These are phyloP conservation scores for Hirudo medicinalis DNA, from an alignment of 1,140 invertebrate species.

Conservation along the genomic window DNA sequence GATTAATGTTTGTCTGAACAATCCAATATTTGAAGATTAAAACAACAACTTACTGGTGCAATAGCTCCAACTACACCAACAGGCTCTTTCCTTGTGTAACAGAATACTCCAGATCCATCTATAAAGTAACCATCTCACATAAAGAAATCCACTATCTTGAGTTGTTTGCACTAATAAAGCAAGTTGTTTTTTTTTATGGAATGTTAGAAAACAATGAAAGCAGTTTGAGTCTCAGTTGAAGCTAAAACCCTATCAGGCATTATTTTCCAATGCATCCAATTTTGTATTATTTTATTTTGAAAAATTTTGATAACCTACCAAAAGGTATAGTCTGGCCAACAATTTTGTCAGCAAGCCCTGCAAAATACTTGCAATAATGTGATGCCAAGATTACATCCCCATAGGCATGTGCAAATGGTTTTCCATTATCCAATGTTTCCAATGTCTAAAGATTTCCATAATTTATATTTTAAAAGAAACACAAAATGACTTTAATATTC, in stretches of 20 bases:
- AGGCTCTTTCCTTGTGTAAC: conserved; percentile 37
- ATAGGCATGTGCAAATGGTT: conserved; percentile 49
- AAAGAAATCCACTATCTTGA: no score
- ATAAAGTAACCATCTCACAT: not conserved
- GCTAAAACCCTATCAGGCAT: no score
- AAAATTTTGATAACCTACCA: conserved; percentile 42
- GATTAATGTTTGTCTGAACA: no score
- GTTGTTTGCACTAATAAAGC: no score
- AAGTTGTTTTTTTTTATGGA: no score
- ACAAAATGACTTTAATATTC: no score
- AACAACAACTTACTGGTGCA: conserved; percentile 29
- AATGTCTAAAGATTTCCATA: conserved; percentile 47
- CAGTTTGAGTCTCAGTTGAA: no score
- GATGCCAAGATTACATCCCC: conserved; percentile 29
- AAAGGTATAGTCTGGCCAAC: conserved; percentile 71
- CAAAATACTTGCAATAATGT: conserved; percentile 54
- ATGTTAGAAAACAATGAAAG: no score
- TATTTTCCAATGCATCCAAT: no score
- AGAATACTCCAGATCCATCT: conserved; percentile 28
- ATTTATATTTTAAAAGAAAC: not conserved
- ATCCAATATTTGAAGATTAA: no score
- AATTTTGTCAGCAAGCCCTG: conserved; percentile 78
- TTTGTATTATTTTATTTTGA: no score
- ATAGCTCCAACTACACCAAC: conserved; percentile 38
- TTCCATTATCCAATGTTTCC: conserved; percentile 75